These are phyloP conservation scores for Bombus breviceps DNA, from an alignment of 1,140 invertebrate species.

Conservation along the genomic window DNA sequence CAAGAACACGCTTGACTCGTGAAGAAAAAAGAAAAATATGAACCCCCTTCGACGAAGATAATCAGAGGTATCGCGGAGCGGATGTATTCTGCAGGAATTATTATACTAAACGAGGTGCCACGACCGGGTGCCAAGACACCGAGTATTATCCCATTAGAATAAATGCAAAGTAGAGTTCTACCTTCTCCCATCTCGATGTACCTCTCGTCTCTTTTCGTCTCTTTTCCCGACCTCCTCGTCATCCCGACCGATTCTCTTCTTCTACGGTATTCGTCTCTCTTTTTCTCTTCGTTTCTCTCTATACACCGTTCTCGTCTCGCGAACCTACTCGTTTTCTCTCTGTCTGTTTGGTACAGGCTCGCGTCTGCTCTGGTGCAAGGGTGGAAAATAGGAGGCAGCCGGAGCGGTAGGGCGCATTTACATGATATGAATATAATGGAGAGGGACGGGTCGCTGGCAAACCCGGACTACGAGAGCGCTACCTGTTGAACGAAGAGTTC, in stretches of 20 bases:
- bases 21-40: constrained; percentile 8
- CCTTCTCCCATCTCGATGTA: constrained; percentile 19
- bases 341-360: constrained; percentile 14
- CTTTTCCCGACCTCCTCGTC: background rate
- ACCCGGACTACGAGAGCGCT: constrained; percentile 73
- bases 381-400: constrained; percentile 69
- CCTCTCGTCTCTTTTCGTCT: background rate
- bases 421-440: constrained; percentile 83
- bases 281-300: too few species aligned
- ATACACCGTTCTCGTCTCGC: background rate
- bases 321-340: background rate
- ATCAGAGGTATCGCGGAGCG: constrained; percentile 43
- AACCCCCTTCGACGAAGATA: constrained; percentile 31
- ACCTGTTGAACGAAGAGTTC: constrained; percentile 81
- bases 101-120: constrained; percentile 55
- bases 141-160: constrained; percentile 73
- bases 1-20: too few species aligned
- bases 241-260: background rate
- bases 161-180: constrained; percentile 73
- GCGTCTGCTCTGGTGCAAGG: constrained; percentile 48
- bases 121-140: constrained; percentile 54
- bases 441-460: constrained; percentile 73
- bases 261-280: background rate
- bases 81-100: constrained; percentile 34
- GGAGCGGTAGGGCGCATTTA: constrained; percentile 77